phyloP scores from a whole-genome alignment of 1,140 invertebrate genomes.

The Alviniconcha marisindica region DNA sequence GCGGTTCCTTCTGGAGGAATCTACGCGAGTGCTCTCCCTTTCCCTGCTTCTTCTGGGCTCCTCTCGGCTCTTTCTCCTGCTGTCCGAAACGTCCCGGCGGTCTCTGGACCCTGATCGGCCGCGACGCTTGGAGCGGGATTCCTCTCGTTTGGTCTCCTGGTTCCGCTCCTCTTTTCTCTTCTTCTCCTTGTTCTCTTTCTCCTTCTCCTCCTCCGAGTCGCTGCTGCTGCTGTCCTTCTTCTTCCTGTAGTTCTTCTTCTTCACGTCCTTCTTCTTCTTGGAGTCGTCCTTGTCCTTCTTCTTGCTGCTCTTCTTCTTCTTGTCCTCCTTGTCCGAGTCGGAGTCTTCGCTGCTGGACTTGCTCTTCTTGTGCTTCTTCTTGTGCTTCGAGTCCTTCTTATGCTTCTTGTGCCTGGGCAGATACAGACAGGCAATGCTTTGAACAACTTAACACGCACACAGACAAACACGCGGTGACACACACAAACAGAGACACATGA shows the following conservation, averaged over 20 bases:
- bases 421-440: too few relatives aligned
- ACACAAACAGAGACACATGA: too few relatives aligned
- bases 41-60: conserved; percentile 14
- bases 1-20: neutral
- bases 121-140: neutral
- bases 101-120: conserved; percentile 21
- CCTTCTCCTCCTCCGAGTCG: conserved; percentile 6
- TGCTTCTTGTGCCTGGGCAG: conserved; percentile 50
- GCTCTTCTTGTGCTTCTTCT: conserved; percentile 42
- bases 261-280: conserved; percentile 26
- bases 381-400: conserved; percentile 48
- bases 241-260: conserved; percentile 28
- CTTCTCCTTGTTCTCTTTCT: conserved; percentile 25
- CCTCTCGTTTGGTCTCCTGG: neutral
- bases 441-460: too few relatives aligned
- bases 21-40: neutral
- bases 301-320: conserved; percentile 39
- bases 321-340: conserved; percentile 20
- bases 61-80: neutral
- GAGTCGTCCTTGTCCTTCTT: conserved; percentile 31
- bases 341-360: conserved; percentile 35
- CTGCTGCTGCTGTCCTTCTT: conserved; percentile 22
- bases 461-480: too few relatives aligned
- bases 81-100: neutral
- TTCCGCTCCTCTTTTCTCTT: neutral